Percentiles rank a stretch among this genome's conserved stretches.
These are phyloP conservation scores for Trissoscelio sp. DNA, from an alignment of 2,888 invertebrate species.

Conservation along the genomic window DNA sequence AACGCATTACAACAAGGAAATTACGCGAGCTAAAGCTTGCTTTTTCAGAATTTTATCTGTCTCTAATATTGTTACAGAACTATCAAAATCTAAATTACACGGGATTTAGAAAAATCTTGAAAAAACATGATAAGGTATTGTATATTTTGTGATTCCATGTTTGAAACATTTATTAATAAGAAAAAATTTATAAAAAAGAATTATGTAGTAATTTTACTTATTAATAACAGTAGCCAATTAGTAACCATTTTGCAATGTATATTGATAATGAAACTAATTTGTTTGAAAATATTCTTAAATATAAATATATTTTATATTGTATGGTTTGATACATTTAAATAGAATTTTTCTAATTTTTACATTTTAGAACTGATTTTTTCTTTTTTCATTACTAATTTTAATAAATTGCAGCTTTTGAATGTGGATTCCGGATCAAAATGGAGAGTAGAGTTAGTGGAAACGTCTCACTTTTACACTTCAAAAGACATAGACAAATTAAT, in stretches of 20 bases:
- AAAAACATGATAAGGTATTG: conserved; percentile 98
- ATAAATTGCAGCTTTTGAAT: conserved; percentile 87
- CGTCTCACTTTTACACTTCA: conserved; percentile 97
- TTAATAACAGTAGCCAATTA: too few relatives aligned
- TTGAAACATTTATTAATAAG: background rate
- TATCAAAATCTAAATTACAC: conserved; percentile 99
- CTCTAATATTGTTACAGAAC: conserved; percentile 97
- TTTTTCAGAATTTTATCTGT: conserved; percentile 99
- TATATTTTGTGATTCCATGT: background rate
- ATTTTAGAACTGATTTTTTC: too few relatives aligned
- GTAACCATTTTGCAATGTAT: too few relatives aligned
- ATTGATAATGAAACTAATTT: too few relatives aligned
- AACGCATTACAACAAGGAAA: conserved; percentile 89
- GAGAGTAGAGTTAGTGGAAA: conserved; percentile 96
- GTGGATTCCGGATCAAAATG: conserved; percentile 95
- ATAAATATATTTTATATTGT: too few relatives aligned
- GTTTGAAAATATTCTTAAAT: too few relatives aligned
- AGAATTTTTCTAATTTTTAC: too few relatives aligned
- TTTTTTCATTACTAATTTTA: too few relatives aligned
- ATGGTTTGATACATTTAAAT: too few relatives aligned
- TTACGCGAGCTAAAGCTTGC: conserved; percentile 97
- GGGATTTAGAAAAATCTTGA: conserved; percentile 99
- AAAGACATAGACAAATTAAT: conserved; percentile 96
- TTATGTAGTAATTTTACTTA: too few relatives aligned
- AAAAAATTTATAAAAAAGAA: conserved; percentile 5